These are phyloP conservation scores for Amphiprion ocellaris DNA, from an alignment of 2,113 vertebrate genomes.

Conservation along the genomic window DNA sequence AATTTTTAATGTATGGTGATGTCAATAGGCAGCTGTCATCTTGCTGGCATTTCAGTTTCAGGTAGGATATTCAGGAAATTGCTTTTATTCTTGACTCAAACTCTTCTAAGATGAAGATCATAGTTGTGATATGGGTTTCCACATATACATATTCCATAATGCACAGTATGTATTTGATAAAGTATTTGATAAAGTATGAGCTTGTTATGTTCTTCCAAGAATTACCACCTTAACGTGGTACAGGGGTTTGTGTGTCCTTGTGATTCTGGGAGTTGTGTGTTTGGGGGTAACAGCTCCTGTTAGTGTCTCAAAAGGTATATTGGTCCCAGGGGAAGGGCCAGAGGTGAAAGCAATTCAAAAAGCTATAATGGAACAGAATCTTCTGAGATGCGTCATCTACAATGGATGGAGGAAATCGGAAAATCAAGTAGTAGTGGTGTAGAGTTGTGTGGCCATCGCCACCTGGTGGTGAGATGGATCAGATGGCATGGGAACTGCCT, in stretches of 20 bases:
- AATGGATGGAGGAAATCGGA: neutral
- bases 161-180: neutral
- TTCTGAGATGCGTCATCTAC: neutral
- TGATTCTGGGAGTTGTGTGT: neutral
- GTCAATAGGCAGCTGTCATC: constrained; percentile 70
- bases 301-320: neutral
- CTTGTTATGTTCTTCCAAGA: neutral
- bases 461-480: neutral
- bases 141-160: constrained; percentile 12
- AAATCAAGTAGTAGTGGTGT: neutral
- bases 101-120: constrained; percentile 31
- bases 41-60: constrained; percentile 78
- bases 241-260: neutral
- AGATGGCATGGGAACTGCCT: neutral
- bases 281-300: neutral
- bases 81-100: constrained; percentile 65
- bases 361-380: neutral
- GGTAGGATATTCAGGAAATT: constrained; percentile 72
- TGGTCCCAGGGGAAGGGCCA: neutral
- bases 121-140: constrained; percentile 13
- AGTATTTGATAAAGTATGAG: neutral
- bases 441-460: neutral
- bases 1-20: constrained; percentile 44
- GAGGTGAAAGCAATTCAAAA: neutral
- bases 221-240: neutral